Evolutionary conservation across 2,888 invertebrate genomes (phyloP), one percentile per base, ranked within the genome.

Genomic region (Julus scanicus): DNA sequence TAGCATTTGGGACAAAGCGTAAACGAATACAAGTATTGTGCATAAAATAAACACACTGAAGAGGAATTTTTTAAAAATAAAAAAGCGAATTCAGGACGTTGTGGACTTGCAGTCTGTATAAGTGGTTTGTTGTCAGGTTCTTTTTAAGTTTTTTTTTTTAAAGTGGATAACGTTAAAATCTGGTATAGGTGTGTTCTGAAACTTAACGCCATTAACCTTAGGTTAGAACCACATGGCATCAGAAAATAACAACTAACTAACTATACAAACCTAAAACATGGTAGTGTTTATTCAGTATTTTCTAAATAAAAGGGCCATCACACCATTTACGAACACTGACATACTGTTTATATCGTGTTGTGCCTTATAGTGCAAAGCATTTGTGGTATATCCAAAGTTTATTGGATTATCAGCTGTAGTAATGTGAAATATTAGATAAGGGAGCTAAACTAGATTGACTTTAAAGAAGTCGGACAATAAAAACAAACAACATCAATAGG

Each of bases 1-100:
- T 84, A 20, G 48, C 84, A 84, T 84, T 29, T 20, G 71, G 71
- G 71, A 71, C 71, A 71, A 71, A 71, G 71, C 29, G 29, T 29
- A 71, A 20, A 20, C n/a, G 53, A 20, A 29, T 71, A 71, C 71
- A n/a, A 29, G 71, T 71, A 71, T 71, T 71, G 71, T 71, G 29
- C 71, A 20, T 53, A 8, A 53, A 53, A 53, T 29, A 71, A 20
- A 71, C 71, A n/a, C 20, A 29, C n/a, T 29, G 29, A 71, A 8
- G 71, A 71, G 53, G 13, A 2, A 53, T 53, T 53, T 15, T 53
- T 53, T 53, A n/a, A n/a, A n/a, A n/a, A n/a, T n/a, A n/a, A 8
- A 15, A 29, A 6, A 29, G 29, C 71, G 63, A 71, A 71, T 71
- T 71, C 29, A n/a, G 71, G 71, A 71, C 71, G 20, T 5, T 9